Percentiles rank a stretch among this genome's conserved stretches.
Conservation (phyloP, 2,113 vertebrate genomes). For the Chamaetylas fuelleborni region DNA sequence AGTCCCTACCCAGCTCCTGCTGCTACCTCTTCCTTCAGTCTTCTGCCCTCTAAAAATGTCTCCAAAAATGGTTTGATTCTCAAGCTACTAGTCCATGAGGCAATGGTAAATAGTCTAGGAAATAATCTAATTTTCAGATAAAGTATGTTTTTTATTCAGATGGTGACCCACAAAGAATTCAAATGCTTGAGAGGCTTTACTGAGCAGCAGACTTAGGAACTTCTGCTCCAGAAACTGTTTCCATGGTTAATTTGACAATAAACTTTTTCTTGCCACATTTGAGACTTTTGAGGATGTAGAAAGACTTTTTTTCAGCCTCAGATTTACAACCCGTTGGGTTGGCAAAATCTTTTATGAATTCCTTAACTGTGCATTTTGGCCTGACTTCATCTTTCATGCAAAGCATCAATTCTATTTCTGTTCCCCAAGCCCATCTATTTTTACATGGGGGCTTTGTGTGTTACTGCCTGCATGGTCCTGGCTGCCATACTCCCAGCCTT, state of each 20-base stretch:
- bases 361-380: neutral
- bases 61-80: neutral
- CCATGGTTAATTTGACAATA: neutral
- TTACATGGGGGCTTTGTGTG: neutral
- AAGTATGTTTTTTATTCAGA: neutral
- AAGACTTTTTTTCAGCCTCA: neutral
- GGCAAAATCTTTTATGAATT: neutral
- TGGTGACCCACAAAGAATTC: neutral
- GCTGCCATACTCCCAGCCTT: neutral
- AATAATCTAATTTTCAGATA: neutral
- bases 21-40: neutral
- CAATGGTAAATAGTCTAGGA: neutral
- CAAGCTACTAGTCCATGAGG: neutral
- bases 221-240: neutral
- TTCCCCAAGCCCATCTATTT: conserved; percentile 19
- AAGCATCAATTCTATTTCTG: conserved; percentile 9
- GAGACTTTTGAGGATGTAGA: neutral
- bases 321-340: neutral
- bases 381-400: neutral
- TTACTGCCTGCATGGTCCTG: neutral
- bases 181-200: neutral
- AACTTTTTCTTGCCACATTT: neutral
- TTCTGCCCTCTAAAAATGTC: neutral
- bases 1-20: neutral
- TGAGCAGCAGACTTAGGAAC: neutral